Evolutionary conservation across 2,113 vertebrate genomes (phyloP).

Genomic region (Silurus glanis): DNA sequence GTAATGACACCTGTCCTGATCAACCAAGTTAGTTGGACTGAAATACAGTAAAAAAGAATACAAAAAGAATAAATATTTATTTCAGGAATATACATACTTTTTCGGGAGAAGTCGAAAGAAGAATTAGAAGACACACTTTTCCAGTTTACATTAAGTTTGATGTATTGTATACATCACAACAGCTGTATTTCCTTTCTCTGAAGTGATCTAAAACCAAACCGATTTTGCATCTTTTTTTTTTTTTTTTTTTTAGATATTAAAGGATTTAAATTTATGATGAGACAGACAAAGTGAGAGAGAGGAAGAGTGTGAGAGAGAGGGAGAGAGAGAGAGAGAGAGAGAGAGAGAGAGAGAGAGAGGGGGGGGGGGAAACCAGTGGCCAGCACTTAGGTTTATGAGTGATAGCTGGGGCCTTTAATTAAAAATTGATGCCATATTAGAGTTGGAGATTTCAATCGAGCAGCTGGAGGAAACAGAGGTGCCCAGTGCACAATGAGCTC

Average conservation of each 20-base stretch:
- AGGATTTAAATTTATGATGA: slow-evolving; percentile 2
- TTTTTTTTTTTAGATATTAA: neutral
- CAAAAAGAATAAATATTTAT: neutral
- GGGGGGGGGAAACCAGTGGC: slow-evolving; percentile 4
- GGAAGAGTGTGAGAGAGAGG: neutral
- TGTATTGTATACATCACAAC: neutral
- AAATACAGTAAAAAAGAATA: neutral
- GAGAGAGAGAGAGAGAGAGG: neutral
- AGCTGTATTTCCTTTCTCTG: neutral
- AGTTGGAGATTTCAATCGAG: slow-evolving; percentile 71
- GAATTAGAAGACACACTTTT: too few species aligned
- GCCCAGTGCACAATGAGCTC: slow-evolving; percentile 56
- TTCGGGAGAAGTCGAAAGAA: too few species aligned
- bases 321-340: slow-evolving; percentile 43
- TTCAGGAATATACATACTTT: neutral
- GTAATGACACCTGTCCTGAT: neutral
- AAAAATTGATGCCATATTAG: slow-evolving; percentile 76
- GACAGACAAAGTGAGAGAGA: neutral
- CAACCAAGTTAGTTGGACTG: neutral
- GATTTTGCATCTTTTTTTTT: too few species aligned
- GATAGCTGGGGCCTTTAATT: slow-evolving; percentile 68
- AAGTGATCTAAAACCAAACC: neutral
- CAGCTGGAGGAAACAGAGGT: slow-evolving; percentile 61
- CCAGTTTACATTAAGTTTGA: neutral
- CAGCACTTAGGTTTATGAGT: slow-evolving; percentile 69